phyloP scores from a whole-genome alignment of 2,888 invertebrate species.

The Drosophila affinis region DNA sequence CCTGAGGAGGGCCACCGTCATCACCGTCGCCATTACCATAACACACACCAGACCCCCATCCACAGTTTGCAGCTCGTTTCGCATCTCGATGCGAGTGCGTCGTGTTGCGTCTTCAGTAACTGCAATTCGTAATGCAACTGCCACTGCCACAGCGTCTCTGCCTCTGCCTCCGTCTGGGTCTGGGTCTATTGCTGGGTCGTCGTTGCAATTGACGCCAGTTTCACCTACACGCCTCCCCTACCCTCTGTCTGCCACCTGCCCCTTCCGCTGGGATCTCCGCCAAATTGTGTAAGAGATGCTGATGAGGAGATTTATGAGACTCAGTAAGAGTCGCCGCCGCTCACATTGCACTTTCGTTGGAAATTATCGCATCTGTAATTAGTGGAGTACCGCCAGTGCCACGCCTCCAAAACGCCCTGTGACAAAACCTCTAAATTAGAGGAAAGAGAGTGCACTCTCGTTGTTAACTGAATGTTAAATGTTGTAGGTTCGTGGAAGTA shows the following conservation, averaged over 20 bases:
- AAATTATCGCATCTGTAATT: conserved; percentile 21
- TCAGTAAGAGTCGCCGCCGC: conserved; percentile 1
- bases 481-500: too few species aligned
- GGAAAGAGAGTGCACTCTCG: background rate
- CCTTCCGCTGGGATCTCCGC: conserved; percentile 7
- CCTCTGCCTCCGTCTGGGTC: conserved; percentile 21
- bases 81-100: background rate
- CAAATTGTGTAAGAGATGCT: conserved; percentile 34
- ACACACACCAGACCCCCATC: background rate
- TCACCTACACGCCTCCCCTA: background rate
- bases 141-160: background rate
- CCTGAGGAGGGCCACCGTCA: background rate
- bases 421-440: conserved; percentile 6
- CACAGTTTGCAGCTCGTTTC: background rate
- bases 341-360: conserved; percentile 32
- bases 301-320: conserved; percentile 28
- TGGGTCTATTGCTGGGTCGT: conserved; percentile 17
- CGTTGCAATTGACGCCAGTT: conserved; percentile 31
- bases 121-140: conserved; percentile 13
- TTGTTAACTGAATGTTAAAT: background rate
- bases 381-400: conserved; percentile 22
- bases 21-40: too few species aligned
- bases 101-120: conserved; percentile 31
- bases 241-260: background rate
- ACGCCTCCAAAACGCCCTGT: conserved; percentile 15